These are phyloP conservation scores for Phalacrocorax pelagicus DNA, from an alignment of 2,113 vertebrate genomes.

Conservation along the genomic window DNA sequence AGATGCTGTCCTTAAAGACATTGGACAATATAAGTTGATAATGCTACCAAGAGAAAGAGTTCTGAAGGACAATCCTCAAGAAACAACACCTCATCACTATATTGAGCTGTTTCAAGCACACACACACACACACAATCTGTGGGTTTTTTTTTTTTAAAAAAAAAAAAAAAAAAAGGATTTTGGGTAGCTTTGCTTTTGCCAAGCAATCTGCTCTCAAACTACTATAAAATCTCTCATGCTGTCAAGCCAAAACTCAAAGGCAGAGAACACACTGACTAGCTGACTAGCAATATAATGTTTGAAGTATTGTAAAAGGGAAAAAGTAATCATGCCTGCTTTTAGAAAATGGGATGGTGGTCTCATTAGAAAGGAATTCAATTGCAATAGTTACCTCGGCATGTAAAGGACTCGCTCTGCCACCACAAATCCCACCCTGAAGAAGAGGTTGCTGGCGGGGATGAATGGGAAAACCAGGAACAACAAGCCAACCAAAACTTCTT, in stretches of 20 bases:
- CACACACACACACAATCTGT: neutral
- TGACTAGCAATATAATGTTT: neutral
- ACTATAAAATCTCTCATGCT: constrained; percentile 4
- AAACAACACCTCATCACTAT: neutral
- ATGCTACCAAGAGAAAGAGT: neutral
- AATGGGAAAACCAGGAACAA: constrained; percentile 95
- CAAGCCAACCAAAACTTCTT: constrained; percentile 88
- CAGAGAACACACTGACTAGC: neutral
- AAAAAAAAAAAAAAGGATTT: neutral
- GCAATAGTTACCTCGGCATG: constrained; percentile 91
- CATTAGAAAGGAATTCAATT: constrained; percentile 37
- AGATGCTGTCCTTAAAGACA: neutral
- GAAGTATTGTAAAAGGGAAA: neutral
- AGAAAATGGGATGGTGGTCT: constrained; percentile 21
- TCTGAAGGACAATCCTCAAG: neutral
- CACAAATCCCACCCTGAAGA: constrained; percentile 98
- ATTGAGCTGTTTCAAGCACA: neutral
- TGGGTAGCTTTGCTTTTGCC: constrained; percentile 6
- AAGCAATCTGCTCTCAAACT: neutral
- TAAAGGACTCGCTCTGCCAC: constrained; percentile 97
- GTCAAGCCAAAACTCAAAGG: neutral
- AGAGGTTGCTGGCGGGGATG: constrained; percentile 96
- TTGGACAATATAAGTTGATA: neutral
- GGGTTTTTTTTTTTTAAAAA: neutral
- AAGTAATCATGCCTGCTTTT: constrained; percentile 7